Evolutionary conservation across 2,888 invertebrate genomes (phyloP), one percentile per base, ranked within the genome.

Genomic region (Zelleria hepariella): DNA sequence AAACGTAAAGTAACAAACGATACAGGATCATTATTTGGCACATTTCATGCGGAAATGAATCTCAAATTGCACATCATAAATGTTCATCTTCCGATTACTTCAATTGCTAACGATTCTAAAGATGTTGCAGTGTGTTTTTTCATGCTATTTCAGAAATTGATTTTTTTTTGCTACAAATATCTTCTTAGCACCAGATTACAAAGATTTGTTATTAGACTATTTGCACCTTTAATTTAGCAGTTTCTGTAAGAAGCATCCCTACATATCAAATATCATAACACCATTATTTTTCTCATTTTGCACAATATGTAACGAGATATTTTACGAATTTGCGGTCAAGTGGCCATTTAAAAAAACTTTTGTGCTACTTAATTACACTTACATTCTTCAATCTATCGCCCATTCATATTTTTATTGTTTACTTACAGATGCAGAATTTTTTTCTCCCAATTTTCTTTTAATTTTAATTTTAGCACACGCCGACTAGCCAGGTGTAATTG

Each of bases 21-120:
- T 75, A 74, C 78, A 75, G 78, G 74, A 77, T 72, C 73, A 74
- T 80, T 79, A 80, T 87, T 86, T 75, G 75, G 69, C 64, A 68
- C 68, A 77, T 73, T 77, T 82, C 84, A 78, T 78, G 86, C 86
- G 87, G 87, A 87, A 86, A 83, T 81, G 75, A 77, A 76, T 84
- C 86, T 87, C 86, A 83, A 85, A 86, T 87, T 87, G 86, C 87
- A 83, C 76, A 78, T 75, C 72, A 67, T 70, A 75, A 70, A 74
- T 72, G 70, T 75, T 65, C 67, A 69, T 74, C 79, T 83, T 83
- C 81, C 81, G 82, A 82, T 80, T 78, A 71, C 72, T 61, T 68
- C 70, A 69, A 62, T 66, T 66, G 63, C 60, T 47, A 61, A 42
- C 32, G 15, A 42, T 42, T 42, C 32, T 42, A 42, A 42, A 42